A percentile compares a stretch with the other conserved stretches of the same genome.
Evolutionary conservation across 2,888 invertebrate genomes (phyloP).

Genomic region (Julus scandinavius): DNA sequence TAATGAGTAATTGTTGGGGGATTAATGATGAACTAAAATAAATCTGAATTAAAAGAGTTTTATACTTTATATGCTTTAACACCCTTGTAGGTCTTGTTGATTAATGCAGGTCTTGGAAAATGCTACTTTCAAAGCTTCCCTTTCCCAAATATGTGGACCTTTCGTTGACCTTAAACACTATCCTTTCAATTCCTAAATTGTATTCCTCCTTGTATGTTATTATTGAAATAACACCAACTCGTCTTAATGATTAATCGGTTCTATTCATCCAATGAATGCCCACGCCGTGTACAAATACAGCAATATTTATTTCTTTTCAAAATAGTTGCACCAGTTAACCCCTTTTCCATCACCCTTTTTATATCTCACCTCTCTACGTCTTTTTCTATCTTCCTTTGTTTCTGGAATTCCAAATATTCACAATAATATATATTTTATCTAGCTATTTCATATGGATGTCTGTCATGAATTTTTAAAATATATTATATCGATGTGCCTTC

Average conservation of each 20-base stretch:
- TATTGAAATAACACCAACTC: conserved; percentile 9
- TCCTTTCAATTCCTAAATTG: background rate
- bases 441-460: conserved; percentile 43
- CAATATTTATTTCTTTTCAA: conserved; percentile 1
- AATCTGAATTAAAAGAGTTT: too few species aligned
- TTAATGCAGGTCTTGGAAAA: background rate
- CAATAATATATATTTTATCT: conserved; percentile 38
- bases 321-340: conserved; percentile 31
- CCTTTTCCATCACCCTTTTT: conserved; percentile 17
- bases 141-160: background rate
- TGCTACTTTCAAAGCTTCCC: background rate
- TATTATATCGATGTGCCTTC: conserved; percentile 45
- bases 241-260: background rate
- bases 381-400: conserved; percentile 39
- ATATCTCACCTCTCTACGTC: conserved; percentile 28
- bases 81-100: background rate
- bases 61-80: background rate
- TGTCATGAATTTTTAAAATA: conserved; percentile 44
- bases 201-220: background rate
- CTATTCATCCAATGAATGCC: conserved; percentile 34
- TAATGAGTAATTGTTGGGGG: too few species aligned
- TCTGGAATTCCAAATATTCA: conserved; percentile 29
- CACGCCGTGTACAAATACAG: conserved; percentile 15
- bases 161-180: background rate
- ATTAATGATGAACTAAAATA: too few species aligned